phyloP scores from a whole-genome alignment of 2,797 vertebrate genomes.

The Rhynchonycteris naso region DNA sequence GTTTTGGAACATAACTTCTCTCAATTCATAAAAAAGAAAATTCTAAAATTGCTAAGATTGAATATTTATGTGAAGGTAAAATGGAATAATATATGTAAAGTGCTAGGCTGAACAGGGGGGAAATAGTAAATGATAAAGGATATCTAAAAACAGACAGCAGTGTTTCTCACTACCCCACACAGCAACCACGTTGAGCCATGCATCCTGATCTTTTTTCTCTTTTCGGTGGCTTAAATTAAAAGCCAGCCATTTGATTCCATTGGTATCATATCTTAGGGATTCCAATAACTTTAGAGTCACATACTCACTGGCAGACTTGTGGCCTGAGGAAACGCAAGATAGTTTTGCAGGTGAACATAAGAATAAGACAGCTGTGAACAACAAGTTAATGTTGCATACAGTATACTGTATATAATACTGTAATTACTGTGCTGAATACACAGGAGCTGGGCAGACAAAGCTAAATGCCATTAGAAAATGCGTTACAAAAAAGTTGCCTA shows the following conservation, averaged over 20 bases:
- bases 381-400: neutral
- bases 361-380: neutral
- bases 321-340: neutral
- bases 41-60: neutral
- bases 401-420: neutral
- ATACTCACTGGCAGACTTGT: neutral
- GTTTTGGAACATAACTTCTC: neutral
- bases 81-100: neutral
- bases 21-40: neutral
- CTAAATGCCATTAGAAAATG: neutral
- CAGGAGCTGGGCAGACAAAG: neutral
- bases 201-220: neutral
- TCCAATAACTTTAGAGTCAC: neutral
- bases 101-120: neutral
- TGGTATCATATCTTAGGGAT: neutral
- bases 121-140: neutral
- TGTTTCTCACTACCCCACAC: neutral
- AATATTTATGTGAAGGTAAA: neutral
- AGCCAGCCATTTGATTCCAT: neutral
- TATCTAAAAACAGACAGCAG: neutral
- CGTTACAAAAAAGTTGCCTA: conserved; percentile 14
- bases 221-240: neutral
- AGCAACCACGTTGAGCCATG: neutral
- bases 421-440: neutral
- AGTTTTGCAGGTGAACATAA: neutral